Evolutionary conservation across 2,113 vertebrate species (phyloP).

Genomic region (Leptobrachium ailaonicum): DNA sequence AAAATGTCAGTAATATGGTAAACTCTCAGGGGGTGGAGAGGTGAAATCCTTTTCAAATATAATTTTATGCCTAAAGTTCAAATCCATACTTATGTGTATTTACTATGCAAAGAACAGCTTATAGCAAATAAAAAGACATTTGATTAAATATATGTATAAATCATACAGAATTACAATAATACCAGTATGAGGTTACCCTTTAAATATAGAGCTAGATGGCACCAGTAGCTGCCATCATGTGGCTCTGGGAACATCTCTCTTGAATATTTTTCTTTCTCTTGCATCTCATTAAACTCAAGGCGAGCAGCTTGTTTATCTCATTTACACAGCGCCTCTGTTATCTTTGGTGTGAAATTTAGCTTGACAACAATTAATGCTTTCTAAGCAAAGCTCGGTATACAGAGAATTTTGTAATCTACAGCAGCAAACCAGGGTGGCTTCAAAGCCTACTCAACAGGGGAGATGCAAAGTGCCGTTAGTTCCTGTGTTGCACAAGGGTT

Average conservation of each 20-base stretch:
- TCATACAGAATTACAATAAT: constrained; percentile 28
- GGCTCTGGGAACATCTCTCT: constrained; percentile 51
- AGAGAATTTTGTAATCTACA: constrained; percentile 64
- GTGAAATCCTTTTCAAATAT: constrained; percentile 4
- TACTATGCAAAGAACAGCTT: constrained; percentile 2
- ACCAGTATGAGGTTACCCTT: constrained; percentile 26
- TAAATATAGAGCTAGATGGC: constrained; percentile 43
- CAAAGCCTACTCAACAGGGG: constrained; percentile 70
- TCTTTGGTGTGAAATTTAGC: constrained; percentile 78
- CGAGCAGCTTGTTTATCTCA: constrained; percentile 66
- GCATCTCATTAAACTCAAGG: constrained; percentile 46
- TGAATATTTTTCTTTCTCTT: constrained; percentile 25
- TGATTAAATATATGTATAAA: not conserved
- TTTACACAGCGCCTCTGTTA: constrained; percentile 73
- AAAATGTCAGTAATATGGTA: not conserved
- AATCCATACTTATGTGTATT: constrained; percentile 9
- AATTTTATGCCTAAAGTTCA: not conserved
- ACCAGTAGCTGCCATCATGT: constrained; percentile 42
- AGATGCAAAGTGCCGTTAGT: constrained; percentile 12
- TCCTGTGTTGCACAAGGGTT: not conserved
- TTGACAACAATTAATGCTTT: constrained; percentile 75
- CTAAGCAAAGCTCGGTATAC: constrained; percentile 61
- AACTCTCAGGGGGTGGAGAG: not conserved
- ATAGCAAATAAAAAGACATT: not conserved
- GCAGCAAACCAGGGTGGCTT: constrained; percentile 59